Percentiles rank a stretch among this genome's conserved stretches.
phyloP scores from a whole-genome alignment of 2,888 invertebrate species.

The Parelbella ahira region DNA sequence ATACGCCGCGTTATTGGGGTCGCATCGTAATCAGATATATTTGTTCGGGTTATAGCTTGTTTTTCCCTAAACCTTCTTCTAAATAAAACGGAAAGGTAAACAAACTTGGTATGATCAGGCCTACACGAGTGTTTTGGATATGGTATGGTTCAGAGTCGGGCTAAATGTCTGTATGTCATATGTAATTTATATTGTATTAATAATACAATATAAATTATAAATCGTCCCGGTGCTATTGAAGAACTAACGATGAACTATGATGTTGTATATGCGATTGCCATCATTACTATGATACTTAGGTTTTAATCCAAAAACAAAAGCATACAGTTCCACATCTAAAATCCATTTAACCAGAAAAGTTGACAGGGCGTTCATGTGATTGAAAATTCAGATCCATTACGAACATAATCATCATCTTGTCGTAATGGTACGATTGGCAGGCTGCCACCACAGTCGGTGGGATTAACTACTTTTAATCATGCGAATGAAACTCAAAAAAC shows the following conservation, averaged over 20 bases:
- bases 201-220: too few relatives aligned
- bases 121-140: too few relatives aligned
- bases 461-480: slow-evolving; percentile 43
- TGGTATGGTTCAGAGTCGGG: too few relatives aligned
- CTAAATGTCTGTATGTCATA: too few relatives aligned
- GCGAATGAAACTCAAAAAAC: slow-evolving; percentile 13
- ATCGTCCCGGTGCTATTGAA: too few relatives aligned
- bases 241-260: too few relatives aligned
- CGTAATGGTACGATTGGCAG: slow-evolving; percentile 45
- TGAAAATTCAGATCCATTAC: slow-evolving; percentile 21
- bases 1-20: slow-evolving; percentile 11
- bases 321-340: neutral
- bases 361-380: slow-evolving; percentile 11
- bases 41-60: slow-evolving; percentile 20
- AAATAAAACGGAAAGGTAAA: slow-evolving; percentile 18
- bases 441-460: slow-evolving; percentile 43
- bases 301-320: too few relatives aligned
- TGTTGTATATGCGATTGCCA: too few relatives aligned
- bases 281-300: too few relatives aligned
- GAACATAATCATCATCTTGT: slow-evolving; percentile 24
- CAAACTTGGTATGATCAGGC: slow-evolving; percentile 11
- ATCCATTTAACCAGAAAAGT: slow-evolving; percentile 12
- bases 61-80: slow-evolving; percentile 17
- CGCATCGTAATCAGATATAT: slow-evolving; percentile 19
- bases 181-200: too few relatives aligned